Base-by-base conservation (phyloP, 1,140 invertebrate species). In the Caligus rogercresseyi region DNA sequence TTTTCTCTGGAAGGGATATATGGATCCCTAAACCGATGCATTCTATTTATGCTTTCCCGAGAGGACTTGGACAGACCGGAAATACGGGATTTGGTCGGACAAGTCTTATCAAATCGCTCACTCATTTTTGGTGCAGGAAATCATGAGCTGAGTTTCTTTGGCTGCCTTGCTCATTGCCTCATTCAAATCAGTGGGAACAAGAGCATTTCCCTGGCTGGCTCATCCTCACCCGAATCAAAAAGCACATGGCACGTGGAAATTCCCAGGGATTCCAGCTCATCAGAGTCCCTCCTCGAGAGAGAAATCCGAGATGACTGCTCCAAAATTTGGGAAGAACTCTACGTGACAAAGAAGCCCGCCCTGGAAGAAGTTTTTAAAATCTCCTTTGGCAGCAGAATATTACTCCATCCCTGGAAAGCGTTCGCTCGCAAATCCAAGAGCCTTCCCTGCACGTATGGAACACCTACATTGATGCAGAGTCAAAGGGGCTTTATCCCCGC, bases 301-400 rank as follows among this genome's bases (percentile, higher is more conserved):
- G 78, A 81, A 66, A 88, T 96, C 75, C 82, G 85, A 1, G 75
- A 72, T 51, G 91, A 91, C 15, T 91, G 93, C 0, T 83, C 83
- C 31, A 80, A 90, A 66, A 90, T 98, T 0, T 98, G 94, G 94
- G 90, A 95, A 69, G 92, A 97, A 73, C 73, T 98, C 4, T 98
- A 95, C 71, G 83, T 90, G 1, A 89, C 84, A 69, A 98, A 97
- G 71, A 96, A 97, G 74, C 89, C 89, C 0, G 88, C 93, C 1
- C 88, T 90, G 60, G 86, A 91, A 70, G 87, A 91, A 70, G 84
- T 92, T 52, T 95, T 95, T 70, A 93, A 94, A 75, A 84, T 83
- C 23, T 75, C 94, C 3, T 78, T 80, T 4, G 69, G 77, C 43
- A 86, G 15, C 72, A 83, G 66, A 82, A 84, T 21, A 83, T 86